Evolutionary conservation across 2,113 vertebrate species (phyloP).

Genomic region (Stegostoma tigrinum): DNA sequence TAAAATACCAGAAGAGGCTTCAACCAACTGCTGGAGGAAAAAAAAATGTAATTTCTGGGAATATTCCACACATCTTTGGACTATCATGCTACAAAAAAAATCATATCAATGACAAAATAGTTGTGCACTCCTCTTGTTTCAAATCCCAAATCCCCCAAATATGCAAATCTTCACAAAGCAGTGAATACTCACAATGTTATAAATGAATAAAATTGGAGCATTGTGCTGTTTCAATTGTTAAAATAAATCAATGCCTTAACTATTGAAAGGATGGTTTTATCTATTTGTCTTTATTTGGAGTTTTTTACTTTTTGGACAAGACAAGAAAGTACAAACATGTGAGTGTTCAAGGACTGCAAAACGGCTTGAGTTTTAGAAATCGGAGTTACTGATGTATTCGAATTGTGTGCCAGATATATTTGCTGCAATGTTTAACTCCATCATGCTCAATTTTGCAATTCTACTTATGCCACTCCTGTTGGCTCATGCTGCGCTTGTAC

Average conservation of each 20-base stretch:
- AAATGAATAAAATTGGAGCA: not conserved
- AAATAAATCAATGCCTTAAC: not conserved
- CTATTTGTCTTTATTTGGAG: not conserved
- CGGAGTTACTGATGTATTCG: too few species aligned
- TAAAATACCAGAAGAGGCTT: not conserved
- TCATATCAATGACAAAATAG: not conserved
- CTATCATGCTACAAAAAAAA: not conserved
- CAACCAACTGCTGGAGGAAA: not conserved
- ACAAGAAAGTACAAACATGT: not conserved
- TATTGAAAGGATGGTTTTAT: not conserved
- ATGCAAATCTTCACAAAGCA: not conserved
- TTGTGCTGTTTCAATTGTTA: not conserved
- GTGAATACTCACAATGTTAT: not conserved
- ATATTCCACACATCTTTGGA: not conserved
- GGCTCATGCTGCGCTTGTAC: not conserved
- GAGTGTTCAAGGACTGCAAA: not conserved
- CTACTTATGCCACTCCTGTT: too few species aligned
- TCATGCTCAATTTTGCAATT: not conserved
- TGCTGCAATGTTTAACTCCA: not conserved
- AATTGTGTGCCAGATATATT: not conserved
- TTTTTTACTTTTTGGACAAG: not conserved
- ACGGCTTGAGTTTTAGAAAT: not conserved
- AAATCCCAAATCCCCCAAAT: not conserved
- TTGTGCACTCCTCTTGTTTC: not conserved
- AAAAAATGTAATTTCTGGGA: not conserved